These are phyloP conservation scores for Caenorhabditis auriculariae DNA, from an alignment of 2,888 invertebrate species.

Conservation along the genomic window DNA sequence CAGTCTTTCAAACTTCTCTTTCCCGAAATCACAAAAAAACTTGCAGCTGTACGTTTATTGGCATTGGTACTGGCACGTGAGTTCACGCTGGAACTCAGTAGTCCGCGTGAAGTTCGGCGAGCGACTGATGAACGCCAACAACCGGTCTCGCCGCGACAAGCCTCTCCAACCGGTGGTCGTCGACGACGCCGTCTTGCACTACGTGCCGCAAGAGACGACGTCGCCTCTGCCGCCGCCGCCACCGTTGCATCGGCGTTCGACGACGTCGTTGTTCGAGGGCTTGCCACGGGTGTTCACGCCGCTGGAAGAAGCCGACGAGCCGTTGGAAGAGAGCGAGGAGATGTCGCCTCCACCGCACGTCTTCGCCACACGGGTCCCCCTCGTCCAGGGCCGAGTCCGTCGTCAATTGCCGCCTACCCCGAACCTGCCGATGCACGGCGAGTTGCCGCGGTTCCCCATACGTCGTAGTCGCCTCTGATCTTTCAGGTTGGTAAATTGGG, in stretches of 20 bases:
- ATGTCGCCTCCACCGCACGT: constrained; percentile 20
- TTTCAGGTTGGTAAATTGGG: no score
- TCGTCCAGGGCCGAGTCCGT: no score
- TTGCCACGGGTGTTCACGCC: no score
- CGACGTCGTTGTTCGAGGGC: no score
- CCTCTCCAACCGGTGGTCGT: constrained; percentile 25
- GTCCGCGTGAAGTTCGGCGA: constrained; percentile 35
- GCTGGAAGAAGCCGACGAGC: constrained; percentile 9
- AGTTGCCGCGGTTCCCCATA: constrained; percentile 15
- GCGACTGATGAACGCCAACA: constrained; percentile 33
- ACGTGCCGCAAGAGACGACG: constrained; percentile 7
- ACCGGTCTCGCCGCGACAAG: constrained; percentile 34
- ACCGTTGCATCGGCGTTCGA: no score
- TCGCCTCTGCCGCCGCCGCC: no score
- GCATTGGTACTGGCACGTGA: constrained; percentile 61
- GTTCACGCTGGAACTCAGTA: constrained; percentile 40
- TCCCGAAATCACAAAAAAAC: background rate
- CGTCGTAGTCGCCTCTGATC: no score
- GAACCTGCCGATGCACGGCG: constrained; percentile 23
- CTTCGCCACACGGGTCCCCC: constrained; percentile 16
- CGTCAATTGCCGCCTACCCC: constrained; percentile 23
- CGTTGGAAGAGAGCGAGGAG: constrained; percentile 13
- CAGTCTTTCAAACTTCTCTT: background rate
- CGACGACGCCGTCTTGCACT: constrained; percentile 23
- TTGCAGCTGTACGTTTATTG: constrained; percentile 56